Conservation (phyloP, 2,888 invertebrate genomes). For the Schizaphis graminum region DNA sequence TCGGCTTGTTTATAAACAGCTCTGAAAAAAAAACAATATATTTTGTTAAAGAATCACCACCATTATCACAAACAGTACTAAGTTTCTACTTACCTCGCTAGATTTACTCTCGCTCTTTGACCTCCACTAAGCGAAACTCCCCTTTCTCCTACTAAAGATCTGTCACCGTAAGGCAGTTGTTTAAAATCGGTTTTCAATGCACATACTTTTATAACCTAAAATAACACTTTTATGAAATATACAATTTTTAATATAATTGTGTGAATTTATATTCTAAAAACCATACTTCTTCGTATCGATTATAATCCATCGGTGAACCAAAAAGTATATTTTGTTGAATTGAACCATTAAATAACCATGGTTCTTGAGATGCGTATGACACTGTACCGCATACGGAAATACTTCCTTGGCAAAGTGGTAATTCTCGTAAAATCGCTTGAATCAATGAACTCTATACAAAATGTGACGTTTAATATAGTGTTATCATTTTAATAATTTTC, state of each 20-base stretch:
- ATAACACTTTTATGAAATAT: background rate
- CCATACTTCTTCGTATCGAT: background rate
- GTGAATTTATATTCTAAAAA: background rate
- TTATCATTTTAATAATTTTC: no score
- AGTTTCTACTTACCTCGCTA: constrained; percentile 71
- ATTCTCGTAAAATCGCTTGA: background rate
- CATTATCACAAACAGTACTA: background rate
- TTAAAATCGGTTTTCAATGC: constrained; percentile 82
- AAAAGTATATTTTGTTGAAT: background rate
- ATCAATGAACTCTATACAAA: background rate
- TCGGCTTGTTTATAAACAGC: constrained; percentile 30
- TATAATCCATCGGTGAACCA: background rate
- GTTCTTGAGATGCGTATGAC: background rate
- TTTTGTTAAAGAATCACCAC: background rate
- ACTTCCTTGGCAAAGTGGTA: background rate
- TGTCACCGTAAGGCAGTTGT: constrained; percentile 70
- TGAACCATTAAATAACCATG: background rate
- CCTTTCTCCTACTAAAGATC: constrained; percentile 87
- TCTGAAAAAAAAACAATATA: background rate
- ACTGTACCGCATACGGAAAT: background rate
- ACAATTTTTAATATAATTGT: background rate
- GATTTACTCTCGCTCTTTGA: constrained; percentile 82
- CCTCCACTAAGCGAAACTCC: constrained; percentile 90
- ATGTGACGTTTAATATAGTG: background rate
- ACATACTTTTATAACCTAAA: constrained; percentile 71